Base-by-base conservation (phyloP, 23 tunicate genomes). In the Ciona savignyi region DNA sequence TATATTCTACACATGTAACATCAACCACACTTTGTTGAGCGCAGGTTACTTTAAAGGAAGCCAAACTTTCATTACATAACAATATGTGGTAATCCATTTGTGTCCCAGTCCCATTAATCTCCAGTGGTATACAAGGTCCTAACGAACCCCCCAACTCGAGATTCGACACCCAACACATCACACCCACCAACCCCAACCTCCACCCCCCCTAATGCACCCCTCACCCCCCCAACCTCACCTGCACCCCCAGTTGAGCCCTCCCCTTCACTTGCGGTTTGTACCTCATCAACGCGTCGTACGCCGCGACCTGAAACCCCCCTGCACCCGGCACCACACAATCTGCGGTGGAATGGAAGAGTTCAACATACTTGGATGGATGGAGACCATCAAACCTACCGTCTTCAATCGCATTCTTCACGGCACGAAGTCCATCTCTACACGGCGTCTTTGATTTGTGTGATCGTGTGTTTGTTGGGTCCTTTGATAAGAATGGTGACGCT, bases 401-500 rank as follows among this genome's bases (percentile, higher is more conserved):
- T 65, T 88, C 99, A 48, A 88, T 95, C 2, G 91, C 91, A 65
- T 95, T 95, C 80, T 95, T 95, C 62, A 94, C 99, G n/a, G 99
- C 99, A 25, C 99, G 70, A 4, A 94, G 67, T 19, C 99, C 99
- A 83, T 94, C 99, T 30, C 99, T 75, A n/a, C 29, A 94, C 95
- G 6, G 99, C 99, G 66, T 94, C 99, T 74, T 94, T 94, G 51
- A 94, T 94, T 56, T 94, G 99, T 71, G 90, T 83, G 60, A 94
- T 94, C 1, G 99, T 94, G 91, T 94, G 99, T 34, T 83, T 87
- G 82, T 94, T 94, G 1, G 99, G 99, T 6, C 99, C 99, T 48
- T 83, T 78, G 48, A 94, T 79, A 42, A 94, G 77, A 33, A 94
- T 87, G 3, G 99, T 94, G 21, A 94, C 99, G 48, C 95, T 86